Evolutionary conservation across 1,140 invertebrate species (phyloP), one percentile per base, ranked within the genome.

Genomic region (Eurosta solidaginis): DNA sequence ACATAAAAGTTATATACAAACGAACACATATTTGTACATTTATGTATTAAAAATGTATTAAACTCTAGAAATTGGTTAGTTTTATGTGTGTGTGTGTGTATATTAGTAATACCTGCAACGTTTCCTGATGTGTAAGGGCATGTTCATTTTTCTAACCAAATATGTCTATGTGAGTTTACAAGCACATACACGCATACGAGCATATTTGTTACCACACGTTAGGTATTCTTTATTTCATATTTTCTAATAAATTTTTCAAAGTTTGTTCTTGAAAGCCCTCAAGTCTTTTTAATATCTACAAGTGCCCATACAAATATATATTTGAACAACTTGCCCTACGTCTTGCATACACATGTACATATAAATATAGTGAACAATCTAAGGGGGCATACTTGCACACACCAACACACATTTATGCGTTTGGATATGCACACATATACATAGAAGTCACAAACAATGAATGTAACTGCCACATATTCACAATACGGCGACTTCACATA

Each of bases 211-310:
- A 17, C 44, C 44, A 9, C 17, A 17, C 44, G 17, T 45, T 45
- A 17, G 44, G 44, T 20, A 7, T 54, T 85, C 85, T 85, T 85
- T 85, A 85, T 85, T 85, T 85, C 85, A 85, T 85, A 85, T 85
- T 85, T 85, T 85, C 84, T 85, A 85, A 85, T 85, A 85, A 85
- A 85, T 85, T 85, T 85, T 85, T 85, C 83, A 85, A 85, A 85
- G 84, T 85, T 85, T 85, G 85, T 85, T 85, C 83, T 85, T 85
- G 83, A 85, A 85, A 85, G 84, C 83, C 84, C 85, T 59, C 82
- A 82, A 84, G 84, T 83, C 82, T 85, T 85, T n/a, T 84, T 85
- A 85, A 85, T 85, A 85, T 85, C 84, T 83, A 85, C 59, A 68
- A 68, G 59, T 68, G 59, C 59, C 33, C 59, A 68, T 68, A 68